Evolutionary conservation across 2,888 invertebrate genomes (phyloP), one percentile per base, ranked within the genome.

Genomic region (Lamproptera curius): DNA sequence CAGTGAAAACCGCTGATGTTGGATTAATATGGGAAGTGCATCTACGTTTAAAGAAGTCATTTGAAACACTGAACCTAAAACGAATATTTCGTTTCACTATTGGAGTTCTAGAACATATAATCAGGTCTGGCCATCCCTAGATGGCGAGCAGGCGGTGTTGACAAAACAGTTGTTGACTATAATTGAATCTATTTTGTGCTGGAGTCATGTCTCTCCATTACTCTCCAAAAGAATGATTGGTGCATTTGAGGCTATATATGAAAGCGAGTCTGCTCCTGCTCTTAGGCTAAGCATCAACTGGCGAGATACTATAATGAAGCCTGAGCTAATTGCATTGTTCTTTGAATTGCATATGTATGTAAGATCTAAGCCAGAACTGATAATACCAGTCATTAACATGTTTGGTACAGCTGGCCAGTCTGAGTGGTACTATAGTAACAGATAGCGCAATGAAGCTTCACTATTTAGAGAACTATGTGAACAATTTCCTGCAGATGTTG

Each of bases 1-100:
- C 95, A 2, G 92, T 93, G 1, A 93, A 95, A 67, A 95, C 96
- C 1, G 93, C 95, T 23, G 95, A 95, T 77, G 93, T 96, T 9
- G 96, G 96, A 4, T 85, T 97, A 40, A 92, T 96, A 35, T 97
- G 95, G 95, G 96, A 96, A 76, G 91, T 93, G 26, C 97, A 97
- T 77, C 92, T 94, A 63, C 90, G 92, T 66, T 92, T 95, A 20
- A 97, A 97, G 76, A 92, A 92, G 62, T 91, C 93, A 34, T 97
- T 97, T 85, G 96, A 97, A 88, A 91, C 89, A 15, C 89, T 90
- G 40, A 94, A 96, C 70, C 83, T 97, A 57, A 93, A 93, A 64
- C 89, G 92, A 55, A 95, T 97, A 69, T 95, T 97, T 70, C 70
- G 85, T 53, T 87, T 87, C 63, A 79, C 81, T 49, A 85, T 87